Evolutionary conservation across 2,888 invertebrate species (phyloP).

Genomic region (Peribatodes rhomboidaria): DNA sequence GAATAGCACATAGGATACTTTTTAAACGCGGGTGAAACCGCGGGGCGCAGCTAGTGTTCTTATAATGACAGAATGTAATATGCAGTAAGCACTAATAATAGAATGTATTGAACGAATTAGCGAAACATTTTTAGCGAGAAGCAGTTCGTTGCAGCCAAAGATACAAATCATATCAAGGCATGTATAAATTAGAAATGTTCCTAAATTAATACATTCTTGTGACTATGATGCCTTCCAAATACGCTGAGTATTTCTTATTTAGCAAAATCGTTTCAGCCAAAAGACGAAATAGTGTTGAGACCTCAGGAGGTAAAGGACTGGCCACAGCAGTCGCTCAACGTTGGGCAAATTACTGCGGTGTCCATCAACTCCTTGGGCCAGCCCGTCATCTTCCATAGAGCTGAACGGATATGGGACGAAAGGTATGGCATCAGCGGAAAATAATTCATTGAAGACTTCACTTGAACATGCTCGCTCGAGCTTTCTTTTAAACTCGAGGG

Average conservation of each 20-base stretch:
- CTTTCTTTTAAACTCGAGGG: too few species aligned
- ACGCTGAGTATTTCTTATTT: not conserved
- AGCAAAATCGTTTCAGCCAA: conserved; percentile 63
- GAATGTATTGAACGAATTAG: not conserved
- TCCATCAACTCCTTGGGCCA: conserved; percentile 92
- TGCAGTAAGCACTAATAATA: not conserved
- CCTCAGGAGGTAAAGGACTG: conserved; percentile 89
- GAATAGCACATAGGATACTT: too few species aligned
- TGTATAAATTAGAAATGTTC: not conserved
- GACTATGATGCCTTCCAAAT: not conserved
- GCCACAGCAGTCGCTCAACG: conserved; percentile 87
- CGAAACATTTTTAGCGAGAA: not conserved
- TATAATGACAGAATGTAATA: not conserved
- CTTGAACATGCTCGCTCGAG: too few species aligned
- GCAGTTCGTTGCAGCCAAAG: not conserved
- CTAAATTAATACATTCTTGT: too few species aligned
- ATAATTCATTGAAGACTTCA: too few species aligned
- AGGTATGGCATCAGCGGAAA: conserved; percentile 76
- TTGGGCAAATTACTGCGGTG: conserved; percentile 96
- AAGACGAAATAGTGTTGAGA: conserved; percentile 83
- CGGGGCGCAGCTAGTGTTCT: too few species aligned
- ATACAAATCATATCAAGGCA: not conserved
- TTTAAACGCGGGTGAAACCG: too few species aligned
- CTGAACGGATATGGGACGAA: conserved; percentile 91
- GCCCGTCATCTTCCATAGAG: conserved; percentile 95